Evolutionary conservation across 2,888 invertebrate species (phyloP).

Genomic region (Caenorhabditis macrosperma): DNA sequence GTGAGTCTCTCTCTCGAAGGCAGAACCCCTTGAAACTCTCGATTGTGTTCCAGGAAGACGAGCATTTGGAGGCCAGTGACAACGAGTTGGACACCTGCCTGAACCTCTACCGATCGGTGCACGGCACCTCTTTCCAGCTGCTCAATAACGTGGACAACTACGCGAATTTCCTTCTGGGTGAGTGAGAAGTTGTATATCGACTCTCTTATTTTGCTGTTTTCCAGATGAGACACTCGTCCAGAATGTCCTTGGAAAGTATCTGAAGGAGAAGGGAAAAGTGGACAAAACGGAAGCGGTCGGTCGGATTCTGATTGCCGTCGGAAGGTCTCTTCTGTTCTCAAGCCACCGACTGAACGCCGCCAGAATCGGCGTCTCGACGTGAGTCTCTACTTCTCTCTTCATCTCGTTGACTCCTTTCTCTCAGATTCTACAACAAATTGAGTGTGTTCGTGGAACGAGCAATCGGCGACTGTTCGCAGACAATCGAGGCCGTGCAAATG

Average conservation of each 20-base stretch:
- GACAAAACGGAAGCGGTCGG: slow-evolving; percentile 86
- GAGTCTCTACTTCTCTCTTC: slow-evolving; percentile 11
- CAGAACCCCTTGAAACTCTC: too few relatives aligned
- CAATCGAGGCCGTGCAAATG: slow-evolving; percentile 91
- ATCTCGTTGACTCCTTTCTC: too few relatives aligned
- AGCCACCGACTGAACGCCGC: slow-evolving; percentile 65
- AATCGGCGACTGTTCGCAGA: slow-evolving; percentile 92
- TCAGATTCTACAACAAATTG: slow-evolving; percentile 87
- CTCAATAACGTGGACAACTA: slow-evolving; percentile 82
- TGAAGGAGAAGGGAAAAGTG: slow-evolving; percentile 93
- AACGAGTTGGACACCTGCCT: slow-evolving; percentile 96
- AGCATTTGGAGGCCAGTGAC: slow-evolving; percentile 95
- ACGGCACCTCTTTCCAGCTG: slow-evolving; percentile 81
- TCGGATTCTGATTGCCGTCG: slow-evolving; percentile 62
- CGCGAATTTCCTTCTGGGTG: slow-evolving; percentile 91
- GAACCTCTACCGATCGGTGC: slow-evolving; percentile 83
- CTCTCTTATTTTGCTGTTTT: background rate
- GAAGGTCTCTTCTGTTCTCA: slow-evolving; percentile 63
- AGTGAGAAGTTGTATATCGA: background rate
- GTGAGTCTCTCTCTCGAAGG: too few relatives aligned
- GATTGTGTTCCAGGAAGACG: slow-evolving; percentile 90
- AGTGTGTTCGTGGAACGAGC: slow-evolving; percentile 96
- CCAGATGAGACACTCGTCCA: slow-evolving; percentile 93
- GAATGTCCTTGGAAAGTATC: slow-evolving; percentile 92
- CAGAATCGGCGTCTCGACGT: slow-evolving; percentile 56